Evolutionary conservation across 1,140 invertebrate genomes (phyloP), one percentile per base, ranked within the genome.

Genomic region (Agrypnia vestita): DNA sequence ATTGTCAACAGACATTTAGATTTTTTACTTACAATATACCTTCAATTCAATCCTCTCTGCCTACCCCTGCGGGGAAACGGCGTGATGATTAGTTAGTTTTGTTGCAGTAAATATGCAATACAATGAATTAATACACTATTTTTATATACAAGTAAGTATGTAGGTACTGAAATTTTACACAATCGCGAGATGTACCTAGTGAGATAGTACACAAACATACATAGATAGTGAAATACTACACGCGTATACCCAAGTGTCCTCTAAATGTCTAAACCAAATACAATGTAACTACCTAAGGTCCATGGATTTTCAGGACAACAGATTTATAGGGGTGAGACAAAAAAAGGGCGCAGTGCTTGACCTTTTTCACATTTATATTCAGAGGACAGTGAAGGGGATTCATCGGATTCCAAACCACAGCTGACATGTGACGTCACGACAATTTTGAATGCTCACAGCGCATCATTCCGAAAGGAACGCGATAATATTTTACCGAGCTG

Each of bases 361-460:
- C 61, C 61, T 64, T 64, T 64, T 64, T 43, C 3, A 64, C 35
- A 64, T 64, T 64, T 64, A 64, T 25, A 64, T 64, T 64, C 61
- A 25, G 35, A 25, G 61, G 61, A 64, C 35, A 35, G 61, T 62
- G 25, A 64, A 51, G 49, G 13, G 61, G 61, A 25, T 64, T 64
- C 6, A 21, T 64, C 61, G 19, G 35, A 64, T 64, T 64, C 61
- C 10, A 15, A 64, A 64, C 61, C 61, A 43, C 61, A 64, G 35
- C 13, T 44, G 35, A 64, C 61, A 64, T 25, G 35, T 35, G 61
- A 64, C 61, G 21, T 64, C 61, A 35, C 61, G 25, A 64, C 21
- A n/a, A 11, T 43, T 35, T 12, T 43, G 55, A 64, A 64, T 35
- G 19, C 61, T 64, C n/a, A 64, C 49, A 51, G 25, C 10, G 21